Evolutionary conservation across 2,797 vertebrate species (phyloP).

Genomic region (Takifugu ocellatus): DNA sequence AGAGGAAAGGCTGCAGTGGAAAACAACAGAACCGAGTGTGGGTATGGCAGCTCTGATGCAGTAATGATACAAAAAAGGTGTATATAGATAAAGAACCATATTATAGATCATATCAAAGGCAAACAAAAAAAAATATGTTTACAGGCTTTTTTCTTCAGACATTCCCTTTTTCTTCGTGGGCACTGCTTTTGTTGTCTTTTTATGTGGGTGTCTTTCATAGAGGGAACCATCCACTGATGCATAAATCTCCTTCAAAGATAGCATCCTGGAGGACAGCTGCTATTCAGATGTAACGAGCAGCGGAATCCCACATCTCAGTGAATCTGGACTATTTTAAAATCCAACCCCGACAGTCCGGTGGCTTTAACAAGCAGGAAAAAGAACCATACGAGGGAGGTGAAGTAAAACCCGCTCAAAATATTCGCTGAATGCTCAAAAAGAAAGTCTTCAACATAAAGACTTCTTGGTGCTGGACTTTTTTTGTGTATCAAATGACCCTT

Average conservation of each 20-base stretch:
- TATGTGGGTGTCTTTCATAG: constrained; percentile 6
- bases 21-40: constrained; percentile 2
- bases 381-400: constrained; percentile 2
- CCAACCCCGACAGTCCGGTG: constrained; percentile 31
- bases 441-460: constrained; percentile 24
- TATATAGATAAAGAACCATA: not conserved
- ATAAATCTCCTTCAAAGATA: constrained; percentile 4
- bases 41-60: not conserved
- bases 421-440: constrained; percentile 23
- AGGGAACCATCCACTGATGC: too few species aligned
- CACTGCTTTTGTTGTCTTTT: constrained; percentile 7
- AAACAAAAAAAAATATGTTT: constrained; percentile 1
- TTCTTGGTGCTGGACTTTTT: constrained; percentile 9
- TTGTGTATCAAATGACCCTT: constrained; percentile 18
- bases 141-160: too few species aligned
- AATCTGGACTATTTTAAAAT: constrained; percentile 45
- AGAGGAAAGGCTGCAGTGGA: not conserved
- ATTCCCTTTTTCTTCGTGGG: constrained; percentile 11
- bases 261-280: constrained; percentile 14
- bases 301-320: constrained; percentile 32
- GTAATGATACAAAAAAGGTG: too few species aligned
- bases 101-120: not conserved
- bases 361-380: constrained; percentile 12
- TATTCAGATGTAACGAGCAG: constrained; percentile 27
- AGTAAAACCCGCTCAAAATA: not conserved